These are phyloP conservation scores for Palaemon carinicauda DNA, from an alignment of 1,140 invertebrate species.

Conservation along the genomic window DNA sequence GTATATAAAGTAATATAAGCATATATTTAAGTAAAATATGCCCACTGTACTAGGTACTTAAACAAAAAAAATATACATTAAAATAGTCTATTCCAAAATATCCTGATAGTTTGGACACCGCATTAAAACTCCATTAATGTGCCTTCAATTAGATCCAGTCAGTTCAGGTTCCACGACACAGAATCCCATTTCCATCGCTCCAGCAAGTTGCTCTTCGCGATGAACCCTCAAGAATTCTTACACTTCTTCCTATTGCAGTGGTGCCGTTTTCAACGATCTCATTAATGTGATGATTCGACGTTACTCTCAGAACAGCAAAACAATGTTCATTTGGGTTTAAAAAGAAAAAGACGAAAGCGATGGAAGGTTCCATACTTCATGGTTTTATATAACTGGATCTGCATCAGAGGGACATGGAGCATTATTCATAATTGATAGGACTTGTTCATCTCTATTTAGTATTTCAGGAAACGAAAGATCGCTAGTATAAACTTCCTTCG, in stretches of 20 bases:
- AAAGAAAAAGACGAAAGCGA: slow-evolving; percentile 3
- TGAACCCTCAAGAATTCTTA: background rate
- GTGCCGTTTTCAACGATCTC: background rate
- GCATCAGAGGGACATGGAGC: slow-evolving; percentile 1
- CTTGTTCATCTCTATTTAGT: no score
- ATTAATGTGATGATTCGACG: background rate
- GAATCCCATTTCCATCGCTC: background rate
- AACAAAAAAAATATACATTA: background rate
- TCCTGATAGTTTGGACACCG: background rate
- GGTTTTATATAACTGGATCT: background rate
- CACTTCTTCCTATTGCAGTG: background rate
- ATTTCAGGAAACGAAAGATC: no score
- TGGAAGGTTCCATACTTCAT: slow-evolving; percentile 16
- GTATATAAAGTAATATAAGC: no score
- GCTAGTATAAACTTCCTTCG: background rate
- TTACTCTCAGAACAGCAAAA: slow-evolving; percentile 2
- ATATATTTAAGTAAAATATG: no score
- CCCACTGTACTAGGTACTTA: no score
- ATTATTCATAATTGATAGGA: no score
- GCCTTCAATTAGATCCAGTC: background rate
- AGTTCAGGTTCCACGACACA: slow-evolving; percentile 2
- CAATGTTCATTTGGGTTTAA: background rate
- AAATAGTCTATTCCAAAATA: background rate
- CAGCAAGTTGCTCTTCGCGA: background rate
- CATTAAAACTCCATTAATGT: background rate